Evolutionary conservation across 1,140 invertebrate species (phyloP), one percentile per base, ranked within the genome.

Genomic region (Pogonomyrmex californicus): DNA sequence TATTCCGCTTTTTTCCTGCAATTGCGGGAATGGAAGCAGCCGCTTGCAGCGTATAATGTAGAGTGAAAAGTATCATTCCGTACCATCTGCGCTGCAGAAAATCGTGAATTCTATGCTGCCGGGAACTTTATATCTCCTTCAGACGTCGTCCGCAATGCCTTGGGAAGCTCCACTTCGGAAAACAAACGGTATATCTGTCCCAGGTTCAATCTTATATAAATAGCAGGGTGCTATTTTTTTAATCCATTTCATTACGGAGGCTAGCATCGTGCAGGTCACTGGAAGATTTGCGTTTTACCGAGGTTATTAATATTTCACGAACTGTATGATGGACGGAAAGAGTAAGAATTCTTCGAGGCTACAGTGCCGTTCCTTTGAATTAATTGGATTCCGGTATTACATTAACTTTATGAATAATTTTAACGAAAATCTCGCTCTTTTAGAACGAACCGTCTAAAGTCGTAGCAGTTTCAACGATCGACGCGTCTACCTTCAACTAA

Each of bases 81-180:
- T 90, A 63, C 88, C 89, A 90, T 88, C 88, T 87, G 89, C 51
- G 81, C 79, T 56, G 49, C 73, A 73, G 70, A 87, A 78, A 87
- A 86, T 90, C 89, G 89, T 81, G 88, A 90, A 90, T 90, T 90
- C 81, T 86, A 88, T 88, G 60, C 70, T 60, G 76, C 47, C 7
- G 23, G 36, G 88, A 90, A 90, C 88, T 91, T 91, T 91, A 91
- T 91, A 90, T 91, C 89, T 86, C 81, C 88, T 86, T 88, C 63
- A 88, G 77, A 73, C 89, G 89, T 91, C 89, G 88, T 63, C 56
- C 83, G 82, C 89, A 91, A 87, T 65, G 44, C 47, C 65, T 73
- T 44, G 36, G 79, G 54, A 77, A 76, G 66, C 66, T 87, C 81
- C 62, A 90, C 77, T 86, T 12, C 7, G 38, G 76, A 87, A 82